Percentiles rank a stretch among this genome's conserved stretches.
phyloP scores from a whole-genome alignment of 2,888 invertebrate species.

The Creontiades dilutus region DNA sequence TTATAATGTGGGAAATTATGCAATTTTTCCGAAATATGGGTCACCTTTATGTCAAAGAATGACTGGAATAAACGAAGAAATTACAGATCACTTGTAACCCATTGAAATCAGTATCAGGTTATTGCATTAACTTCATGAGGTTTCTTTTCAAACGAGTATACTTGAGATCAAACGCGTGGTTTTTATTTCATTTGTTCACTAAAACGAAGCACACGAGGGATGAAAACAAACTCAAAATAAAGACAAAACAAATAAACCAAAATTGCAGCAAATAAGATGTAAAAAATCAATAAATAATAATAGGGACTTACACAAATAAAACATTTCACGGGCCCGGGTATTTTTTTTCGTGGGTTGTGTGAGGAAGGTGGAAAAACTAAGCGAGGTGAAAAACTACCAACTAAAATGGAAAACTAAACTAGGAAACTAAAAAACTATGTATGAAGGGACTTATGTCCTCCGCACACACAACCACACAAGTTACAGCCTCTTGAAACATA shows the following conservation, averaged over 20 bases:
- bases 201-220: constrained; percentile 41
- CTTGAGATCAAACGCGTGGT: too few species aligned
- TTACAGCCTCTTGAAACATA: constrained; percentile 69
- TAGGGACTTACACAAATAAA: constrained; percentile 63
- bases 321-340: constrained; percentile 38
- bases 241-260: constrained; percentile 38
- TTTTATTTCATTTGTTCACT: neutral
- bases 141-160: too few species aligned
- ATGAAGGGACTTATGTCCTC: constrained; percentile 64
- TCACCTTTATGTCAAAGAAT: too few species aligned
- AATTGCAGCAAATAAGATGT: constrained; percentile 40
- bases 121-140: too few species aligned
- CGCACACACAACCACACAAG: constrained; percentile 72
- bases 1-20: too few species aligned
- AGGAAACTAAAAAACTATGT: constrained; percentile 64
- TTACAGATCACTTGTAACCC: too few species aligned
- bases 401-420: constrained; percentile 67
- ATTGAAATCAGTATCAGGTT: too few species aligned
- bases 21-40: too few species aligned
- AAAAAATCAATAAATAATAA: constrained; percentile 52
- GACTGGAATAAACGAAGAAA: too few species aligned
- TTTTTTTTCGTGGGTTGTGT: constrained; percentile 65
- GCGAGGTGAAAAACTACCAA: constrained; percentile 61
- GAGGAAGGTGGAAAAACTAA: constrained; percentile 69
- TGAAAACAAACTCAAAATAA: constrained; percentile 44